Evolutionary conservation across 2,888 invertebrate genomes (phyloP).

Genomic region (Cistogaster globosa): DNA sequence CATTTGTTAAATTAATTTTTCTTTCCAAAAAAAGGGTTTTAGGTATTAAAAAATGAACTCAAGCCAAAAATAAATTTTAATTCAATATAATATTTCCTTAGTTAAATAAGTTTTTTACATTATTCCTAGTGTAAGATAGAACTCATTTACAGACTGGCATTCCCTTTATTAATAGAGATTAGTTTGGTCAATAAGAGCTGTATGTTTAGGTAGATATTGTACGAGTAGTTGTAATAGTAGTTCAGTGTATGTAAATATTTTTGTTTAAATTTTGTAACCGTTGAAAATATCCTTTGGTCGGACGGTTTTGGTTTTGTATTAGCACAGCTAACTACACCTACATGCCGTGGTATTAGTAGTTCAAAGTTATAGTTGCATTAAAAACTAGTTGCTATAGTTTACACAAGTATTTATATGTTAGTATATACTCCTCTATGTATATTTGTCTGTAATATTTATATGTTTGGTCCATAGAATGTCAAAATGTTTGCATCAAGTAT

Average conservation of each 20-base stretch:
- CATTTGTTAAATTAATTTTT: too few relatives aligned
- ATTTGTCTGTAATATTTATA: not conserved
- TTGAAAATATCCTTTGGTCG: constrained; percentile 67
- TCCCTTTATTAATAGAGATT: constrained; percentile 42
- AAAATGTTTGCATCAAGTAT: constrained; percentile 51
- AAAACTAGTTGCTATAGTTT: constrained; percentile 32
- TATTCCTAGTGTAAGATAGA: not conserved
- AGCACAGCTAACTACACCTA: constrained; percentile 13
- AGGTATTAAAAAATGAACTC: too few relatives aligned
- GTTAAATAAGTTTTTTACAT: too few relatives aligned
- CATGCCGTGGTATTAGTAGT: not conserved
- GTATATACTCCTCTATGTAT: not conserved
- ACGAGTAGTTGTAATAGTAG: constrained; percentile 31
- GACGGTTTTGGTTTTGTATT: constrained; percentile 58
- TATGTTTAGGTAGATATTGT: constrained; percentile 27
- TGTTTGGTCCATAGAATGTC: constrained; percentile 1
- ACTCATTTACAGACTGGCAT: constrained; percentile 32
- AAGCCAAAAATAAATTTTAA: too few relatives aligned
- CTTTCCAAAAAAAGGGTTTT: too few relatives aligned
- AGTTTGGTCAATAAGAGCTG: constrained; percentile 41
- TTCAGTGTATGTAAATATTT: constrained; percentile 62
- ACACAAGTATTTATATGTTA: constrained; percentile 21
- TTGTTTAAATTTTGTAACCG: constrained; percentile 67
- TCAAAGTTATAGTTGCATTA: constrained; percentile 9
- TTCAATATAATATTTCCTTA: too few relatives aligned